Base-by-base conservation (phyloP, 2,113 vertebrate genomes). In the Dromaius novaehollandiae region DNA sequence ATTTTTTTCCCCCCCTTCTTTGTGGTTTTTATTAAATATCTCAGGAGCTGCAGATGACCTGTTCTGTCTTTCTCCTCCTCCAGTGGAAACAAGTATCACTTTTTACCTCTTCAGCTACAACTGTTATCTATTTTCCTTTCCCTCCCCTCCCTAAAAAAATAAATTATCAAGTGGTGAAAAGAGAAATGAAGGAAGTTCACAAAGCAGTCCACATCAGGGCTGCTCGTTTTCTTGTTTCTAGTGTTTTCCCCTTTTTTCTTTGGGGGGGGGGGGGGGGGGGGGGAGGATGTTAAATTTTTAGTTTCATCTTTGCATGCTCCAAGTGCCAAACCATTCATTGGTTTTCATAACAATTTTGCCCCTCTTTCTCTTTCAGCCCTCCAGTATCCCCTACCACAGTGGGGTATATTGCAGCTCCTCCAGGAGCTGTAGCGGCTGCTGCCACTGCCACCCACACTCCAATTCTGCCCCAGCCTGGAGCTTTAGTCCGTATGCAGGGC, bases 401-500 rank as follows among this genome's bases (percentile, higher is more conserved):
- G 69, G 97, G 99, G 81, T 99, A 99, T 97, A 98, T 99, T 51
- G 97, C 99, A 44, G 99, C 99, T n/a, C 98, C 99, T 16, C 98
- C 98, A 0, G 98, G 99, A 36, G 98, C 99, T 30, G 75, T 99
- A 95, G 99, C 99, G 0, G 98, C 98, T 73, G 98, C 99, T 22
- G 98, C 99, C 56, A 98, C 98, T 70, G 96, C 98, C 36, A 96
- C 97, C 8, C 95, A 98, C 90, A 98, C 98, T 85, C 95, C 98
- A 0, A 95, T 99, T 83, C 96, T 99, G 86, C 98, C 99, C 48
- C 99, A 99, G 84, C 99, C 98, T 4, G 99, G 99, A 10, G 98
- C 99, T 5, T 94, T 99, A 89, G 98, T 99, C 83, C 98, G 99
- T 82, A 99, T 99, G 99, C 99, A 99, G 98, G 99, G 99, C n/a